Evolutionary conservation across 64 coral and sea anemone genomes (phyloP).

Genomic region (Orbicella faveolata): DNA sequence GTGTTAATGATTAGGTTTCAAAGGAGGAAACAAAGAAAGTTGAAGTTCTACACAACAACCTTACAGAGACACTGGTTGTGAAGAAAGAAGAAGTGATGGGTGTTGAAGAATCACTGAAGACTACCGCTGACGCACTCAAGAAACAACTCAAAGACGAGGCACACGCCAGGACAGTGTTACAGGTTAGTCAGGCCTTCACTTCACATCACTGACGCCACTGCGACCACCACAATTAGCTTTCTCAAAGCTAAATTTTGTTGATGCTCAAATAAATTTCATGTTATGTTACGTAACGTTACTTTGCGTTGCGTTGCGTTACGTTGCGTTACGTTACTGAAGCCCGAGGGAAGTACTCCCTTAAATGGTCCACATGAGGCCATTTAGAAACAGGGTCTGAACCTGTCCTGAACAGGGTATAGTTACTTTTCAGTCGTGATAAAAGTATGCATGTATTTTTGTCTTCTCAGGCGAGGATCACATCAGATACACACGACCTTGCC

Average conservation of each 20-base stretch:
- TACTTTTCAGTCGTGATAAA: no score
- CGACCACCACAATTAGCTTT: no score
- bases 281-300: no score
- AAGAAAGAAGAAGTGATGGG: conserved; percentile 68
- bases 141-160: conserved; percentile 94
- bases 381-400: no score
- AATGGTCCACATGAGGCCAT: no score
- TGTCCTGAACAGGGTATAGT: no score
- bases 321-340: no score
- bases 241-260: no score
- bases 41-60: conserved; percentile 50
- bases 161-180: conserved; percentile 79
- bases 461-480: conserved; percentile 75
- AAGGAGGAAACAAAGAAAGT: conserved; percentile 87
- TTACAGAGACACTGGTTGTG: conserved; percentile 13
- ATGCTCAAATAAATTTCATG: no score
- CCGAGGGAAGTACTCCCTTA: no score
- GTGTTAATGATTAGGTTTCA: conserved; percentile 57
- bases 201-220: no score
- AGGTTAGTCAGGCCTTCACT: conserved; percentile 37
- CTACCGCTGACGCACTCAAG: conserved; percentile 71
- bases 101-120: conserved; percentile 81
- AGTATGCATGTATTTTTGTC: not conserved
- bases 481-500: conserved; percentile 65
- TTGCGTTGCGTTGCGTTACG: no score